Base-by-base conservation (phyloP, 2,113 vertebrate genomes). In the Pardalotus punctatus region DNA sequence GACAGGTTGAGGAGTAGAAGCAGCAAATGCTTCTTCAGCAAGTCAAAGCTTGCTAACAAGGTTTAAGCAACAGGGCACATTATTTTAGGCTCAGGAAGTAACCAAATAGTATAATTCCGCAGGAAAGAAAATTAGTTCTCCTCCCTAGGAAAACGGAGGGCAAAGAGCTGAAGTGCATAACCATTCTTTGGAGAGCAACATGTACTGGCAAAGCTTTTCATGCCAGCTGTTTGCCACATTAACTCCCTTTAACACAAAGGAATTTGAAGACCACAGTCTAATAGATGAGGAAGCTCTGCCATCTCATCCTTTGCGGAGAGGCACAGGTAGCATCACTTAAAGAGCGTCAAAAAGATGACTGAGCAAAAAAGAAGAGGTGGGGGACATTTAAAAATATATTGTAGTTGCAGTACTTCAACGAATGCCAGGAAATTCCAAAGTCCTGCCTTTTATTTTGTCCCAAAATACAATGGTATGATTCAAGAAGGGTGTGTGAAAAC, bases 371-470 rank as follows among this genome's bases (percentile, higher is more conserved):
- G 6, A 48, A 56, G 42, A 45, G 33, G 6, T 61, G 47, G 10
- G 6, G 12, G n/a, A 5, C 36, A 74, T 51, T 90, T 31, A 53
- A 88, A 90, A 95, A 66, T 35, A 40, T 7, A n/a, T 23, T 78
- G 18, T 7, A 73, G n/a, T 16, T 88, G 29, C 29, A 83, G 28
- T 17, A 21, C 29, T 91, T 48, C 78, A 82, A 40, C 31, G 80
- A 97, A 95, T 50, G 62, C 17, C 95, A 95, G 91, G 89, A 95
- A 95, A 93, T 90, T 73, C n/a, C n/a, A 2, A 76, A 81, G 65
- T 84, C 76, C 79, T 88, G 81, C 60, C 89, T 83, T 67, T 65
- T 85, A 78, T 60, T 95, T 95, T 88, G 89, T 90, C 74, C 89
- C 56, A 48, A 93, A 90, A 80, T 50, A 94, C 82, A 92, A 90